These are phyloP conservation scores for Tetragonula carbonaria DNA, from an alignment of 2,888 invertebrate species.

Conservation along the genomic window DNA sequence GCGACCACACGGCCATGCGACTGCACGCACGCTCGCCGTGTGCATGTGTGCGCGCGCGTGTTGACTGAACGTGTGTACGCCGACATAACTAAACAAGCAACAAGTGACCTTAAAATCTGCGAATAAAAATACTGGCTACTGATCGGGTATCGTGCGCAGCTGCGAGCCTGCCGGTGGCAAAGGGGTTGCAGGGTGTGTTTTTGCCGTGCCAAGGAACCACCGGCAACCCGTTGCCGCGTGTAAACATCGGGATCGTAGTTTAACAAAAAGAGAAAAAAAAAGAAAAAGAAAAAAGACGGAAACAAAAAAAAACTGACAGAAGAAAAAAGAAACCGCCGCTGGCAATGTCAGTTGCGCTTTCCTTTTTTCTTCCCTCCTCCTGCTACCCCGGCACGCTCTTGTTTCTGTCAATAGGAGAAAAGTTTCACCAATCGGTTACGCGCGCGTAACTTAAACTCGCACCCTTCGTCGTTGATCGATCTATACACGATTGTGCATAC, in stretches of 20 bases:
- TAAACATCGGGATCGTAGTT: conserved; percentile 65
- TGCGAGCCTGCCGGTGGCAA: conserved; percentile 55
- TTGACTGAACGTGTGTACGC: conserved; percentile 70
- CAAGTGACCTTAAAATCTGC: conserved; percentile 83
- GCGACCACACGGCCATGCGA: conserved; percentile 44
- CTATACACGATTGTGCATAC: no score
- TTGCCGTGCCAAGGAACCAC: conserved; percentile 66
- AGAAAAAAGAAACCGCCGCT: conserved; percentile 1
- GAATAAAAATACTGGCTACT: conserved; percentile 81
- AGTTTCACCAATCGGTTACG: conserved; percentile 40
- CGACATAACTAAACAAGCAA: conserved; percentile 83
- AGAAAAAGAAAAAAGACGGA: neutral
- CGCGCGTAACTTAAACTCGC: conserved; percentile 1
- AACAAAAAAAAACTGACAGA: no score
- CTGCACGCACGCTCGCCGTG: conserved; percentile 16
- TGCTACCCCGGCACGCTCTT: neutral
- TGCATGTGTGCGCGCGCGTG: conserved; percentile 49
- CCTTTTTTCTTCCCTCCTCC: conserved; percentile 26
- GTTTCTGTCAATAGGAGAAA: conserved; percentile 45
- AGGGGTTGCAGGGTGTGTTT: conserved; percentile 53
- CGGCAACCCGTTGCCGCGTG: conserved; percentile 55
- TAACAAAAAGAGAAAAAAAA: conserved; percentile 18
- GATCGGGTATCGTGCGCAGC: conserved; percentile 78
- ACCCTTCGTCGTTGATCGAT: neutral
- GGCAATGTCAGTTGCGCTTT: conserved; percentile 47